These are phyloP conservation scores for Drosophila atroscutellata DNA, from an alignment of 2,888 invertebrate genomes.

Conservation along the genomic window DNA sequence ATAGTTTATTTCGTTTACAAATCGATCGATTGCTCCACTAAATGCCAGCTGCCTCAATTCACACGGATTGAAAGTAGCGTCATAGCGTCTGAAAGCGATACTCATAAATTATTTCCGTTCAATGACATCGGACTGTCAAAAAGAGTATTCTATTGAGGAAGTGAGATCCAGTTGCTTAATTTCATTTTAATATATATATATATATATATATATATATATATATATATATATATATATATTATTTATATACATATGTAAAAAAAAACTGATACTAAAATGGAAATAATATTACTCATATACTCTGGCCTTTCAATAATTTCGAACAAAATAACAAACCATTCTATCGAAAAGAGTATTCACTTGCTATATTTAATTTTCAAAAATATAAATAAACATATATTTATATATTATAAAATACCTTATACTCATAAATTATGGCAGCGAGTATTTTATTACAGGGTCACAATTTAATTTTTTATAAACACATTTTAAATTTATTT, in stretches of 20 bases:
- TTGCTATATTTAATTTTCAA: neutral
- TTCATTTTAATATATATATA: too few relatives aligned
- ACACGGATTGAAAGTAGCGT: constrained; percentile 26
- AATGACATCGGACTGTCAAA: too few relatives aligned
- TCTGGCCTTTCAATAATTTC: neutral
- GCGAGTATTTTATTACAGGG: neutral
- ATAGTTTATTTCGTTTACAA: constrained; percentile 39
- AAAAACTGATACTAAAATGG: neutral
- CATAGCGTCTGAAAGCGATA: constrained; percentile 57
- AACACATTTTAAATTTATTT: neutral
- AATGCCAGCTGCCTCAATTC: constrained; percentile 62
- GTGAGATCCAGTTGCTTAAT: neutral
- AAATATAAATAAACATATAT: neutral
- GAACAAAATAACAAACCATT: neutral
- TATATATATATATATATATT: neutral
- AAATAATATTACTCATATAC: neutral
- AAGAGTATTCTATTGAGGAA: neutral
- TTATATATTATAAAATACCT: neutral
- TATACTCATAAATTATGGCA: neutral
- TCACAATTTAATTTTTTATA: neutral
- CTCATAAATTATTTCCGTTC: constrained; percentile 64
- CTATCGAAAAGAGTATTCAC: neutral
- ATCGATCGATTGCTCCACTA: constrained; percentile 37
- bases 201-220: too few relatives aligned
- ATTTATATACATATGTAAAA: neutral